Evolutionary conservation across 2,888 invertebrate genomes (phyloP).

Genomic region (Chrysolina oricalcia): DNA sequence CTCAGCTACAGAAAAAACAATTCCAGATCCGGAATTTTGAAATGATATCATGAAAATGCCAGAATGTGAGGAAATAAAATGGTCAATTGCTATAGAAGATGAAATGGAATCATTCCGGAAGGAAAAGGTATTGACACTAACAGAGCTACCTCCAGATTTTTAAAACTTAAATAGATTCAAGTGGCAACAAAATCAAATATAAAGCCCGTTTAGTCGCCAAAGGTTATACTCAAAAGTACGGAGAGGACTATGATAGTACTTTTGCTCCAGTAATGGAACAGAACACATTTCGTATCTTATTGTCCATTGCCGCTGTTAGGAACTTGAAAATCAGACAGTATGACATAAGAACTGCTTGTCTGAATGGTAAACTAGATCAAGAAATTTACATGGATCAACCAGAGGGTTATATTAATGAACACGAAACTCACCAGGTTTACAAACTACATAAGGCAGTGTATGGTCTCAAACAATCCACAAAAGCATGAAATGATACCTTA

Average conservation of each 20-base stretch:
- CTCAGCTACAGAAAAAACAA: slow-evolving; percentile 64
- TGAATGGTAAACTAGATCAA: too few species aligned
- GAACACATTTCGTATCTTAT: too few species aligned
- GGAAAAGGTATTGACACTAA: not conserved
- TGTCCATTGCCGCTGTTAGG: too few species aligned
- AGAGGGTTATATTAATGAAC: too few species aligned
- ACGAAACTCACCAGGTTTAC: too few species aligned
- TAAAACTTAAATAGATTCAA: slow-evolving; percentile 5
- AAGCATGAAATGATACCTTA: not conserved
- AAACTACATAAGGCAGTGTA: slow-evolving; percentile 1
- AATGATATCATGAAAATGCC: not conserved
- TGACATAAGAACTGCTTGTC: too few species aligned
- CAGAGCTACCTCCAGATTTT: not conserved
- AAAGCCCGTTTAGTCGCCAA: not conserved
- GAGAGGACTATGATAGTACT: too few species aligned
- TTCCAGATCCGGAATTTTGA: not conserved
- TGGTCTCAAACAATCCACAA: not conserved
- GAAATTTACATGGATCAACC: too few species aligned
- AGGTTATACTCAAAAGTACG: not conserved
- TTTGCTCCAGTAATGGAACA: too few species aligned
- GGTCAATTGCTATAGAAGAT: not conserved
- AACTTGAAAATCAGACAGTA: too few species aligned
- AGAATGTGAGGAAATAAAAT: not conserved
- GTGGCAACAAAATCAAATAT: not conserved
- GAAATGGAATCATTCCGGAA: not conserved